Conservation (phyloP, 2,113 vertebrate species). For the Labeo rohita region DNA sequence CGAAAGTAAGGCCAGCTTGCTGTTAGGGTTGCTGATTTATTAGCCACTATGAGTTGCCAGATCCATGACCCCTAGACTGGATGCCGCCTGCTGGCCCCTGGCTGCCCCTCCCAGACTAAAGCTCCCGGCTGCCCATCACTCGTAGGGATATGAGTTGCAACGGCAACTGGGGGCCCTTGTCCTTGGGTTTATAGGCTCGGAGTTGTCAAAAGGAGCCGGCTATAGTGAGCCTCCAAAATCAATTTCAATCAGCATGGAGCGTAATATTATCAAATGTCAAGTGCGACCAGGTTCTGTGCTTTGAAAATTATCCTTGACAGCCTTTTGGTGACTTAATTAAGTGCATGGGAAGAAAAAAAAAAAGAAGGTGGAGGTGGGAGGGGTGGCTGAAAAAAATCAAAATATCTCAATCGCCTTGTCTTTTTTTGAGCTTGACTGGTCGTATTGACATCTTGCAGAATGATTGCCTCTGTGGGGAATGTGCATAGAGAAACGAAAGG, state of each 20-base stretch:
- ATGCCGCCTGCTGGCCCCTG: conserved; percentile 62
- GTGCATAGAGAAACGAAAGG: conserved; percentile 30
- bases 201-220: conserved; percentile 83
- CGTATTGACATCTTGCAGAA: conserved; percentile 91
- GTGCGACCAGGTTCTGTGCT: conserved; percentile 84
- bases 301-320: conserved; percentile 99
- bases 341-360: conserved; percentile 82
- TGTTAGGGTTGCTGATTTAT: conserved; percentile 73
- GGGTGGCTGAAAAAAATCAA: conserved; percentile 70
- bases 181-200: conserved; percentile 88
- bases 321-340: conserved; percentile 99
- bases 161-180: conserved; percentile 73
- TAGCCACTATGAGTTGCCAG: conserved; percentile 70
- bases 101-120: conserved; percentile 48
- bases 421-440: conserved; percentile 85
- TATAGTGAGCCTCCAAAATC: conserved; percentile 81
- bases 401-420: conserved; percentile 88
- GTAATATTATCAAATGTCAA: conserved; percentile 99
- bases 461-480: conserved; percentile 87
- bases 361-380: conserved; percentile 49
- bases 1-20: conserved; percentile 18
- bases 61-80: conserved; percentile 76
- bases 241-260: conserved; percentile 99
- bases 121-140: conserved; percentile 76
- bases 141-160: conserved; percentile 80